Conservation (phyloP, 2,113 vertebrate species). For the Albula glossodonta region DNA sequence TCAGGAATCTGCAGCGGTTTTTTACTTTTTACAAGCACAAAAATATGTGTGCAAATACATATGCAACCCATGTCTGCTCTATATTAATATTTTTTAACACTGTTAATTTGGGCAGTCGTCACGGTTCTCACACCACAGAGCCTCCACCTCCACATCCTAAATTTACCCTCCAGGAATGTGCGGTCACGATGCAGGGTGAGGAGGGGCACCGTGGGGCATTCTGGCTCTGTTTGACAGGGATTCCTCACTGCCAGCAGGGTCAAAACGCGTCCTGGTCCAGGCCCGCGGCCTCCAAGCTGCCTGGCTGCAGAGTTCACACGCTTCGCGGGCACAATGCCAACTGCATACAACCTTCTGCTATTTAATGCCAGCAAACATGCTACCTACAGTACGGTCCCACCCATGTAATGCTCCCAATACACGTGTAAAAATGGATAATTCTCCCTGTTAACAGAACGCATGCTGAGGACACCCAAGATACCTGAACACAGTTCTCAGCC, state of each 20-base stretch:
- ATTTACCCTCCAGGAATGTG: constrained; percentile 73
- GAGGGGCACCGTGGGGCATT: constrained; percentile 53
- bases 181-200: not conserved
- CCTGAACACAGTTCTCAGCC: constrained; percentile 31
- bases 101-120: constrained; percentile 67
- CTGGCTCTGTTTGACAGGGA: not conserved
- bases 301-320: constrained; percentile 61
- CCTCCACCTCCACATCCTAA: constrained; percentile 79
- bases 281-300: constrained; percentile 39
- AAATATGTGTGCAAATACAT: too few relatives aligned
- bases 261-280: constrained; percentile 52
- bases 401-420: constrained; percentile 77
- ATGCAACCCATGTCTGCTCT: too few relatives aligned
- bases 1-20: too few relatives aligned
- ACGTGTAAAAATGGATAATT: constrained; percentile 95
- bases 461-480: constrained; percentile 83
- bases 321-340: constrained; percentile 82
- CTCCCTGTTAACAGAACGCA: constrained; percentile 90
- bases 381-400: constrained; percentile 76
- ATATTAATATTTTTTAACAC: not conserved
- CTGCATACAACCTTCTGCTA: constrained; percentile 79
- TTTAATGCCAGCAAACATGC: constrained; percentile 96
- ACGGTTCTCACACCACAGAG: constrained; percentile 73
- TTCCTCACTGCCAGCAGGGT: constrained; percentile 36
- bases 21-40: not conserved